Evolutionary conservation across 2,797 vertebrate species (phyloP).

Genomic region (Diceros bicornis): DNA sequence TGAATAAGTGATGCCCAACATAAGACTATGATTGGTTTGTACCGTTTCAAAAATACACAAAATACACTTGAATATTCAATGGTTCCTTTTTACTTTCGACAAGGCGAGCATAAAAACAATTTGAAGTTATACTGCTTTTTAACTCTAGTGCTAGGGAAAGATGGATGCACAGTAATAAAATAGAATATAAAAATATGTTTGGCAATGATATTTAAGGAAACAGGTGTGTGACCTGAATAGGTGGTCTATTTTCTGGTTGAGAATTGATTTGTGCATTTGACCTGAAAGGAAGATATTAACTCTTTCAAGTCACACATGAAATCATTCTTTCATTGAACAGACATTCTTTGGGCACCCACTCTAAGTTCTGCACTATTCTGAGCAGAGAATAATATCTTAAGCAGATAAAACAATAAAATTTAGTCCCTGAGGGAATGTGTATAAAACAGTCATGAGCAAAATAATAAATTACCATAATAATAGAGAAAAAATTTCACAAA

Average conservation of each 20-base stretch:
- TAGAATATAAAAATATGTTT: slow-evolving; percentile 68
- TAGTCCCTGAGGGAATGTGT: not conserved
- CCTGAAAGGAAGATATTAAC: slow-evolving; percentile 63
- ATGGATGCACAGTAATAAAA: slow-evolving; percentile 65
- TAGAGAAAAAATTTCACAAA: slow-evolving; percentile 44
- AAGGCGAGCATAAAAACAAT: slow-evolving; percentile 78
- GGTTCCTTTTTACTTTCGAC: slow-evolving; percentile 72
- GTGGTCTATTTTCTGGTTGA: slow-evolving; percentile 44
- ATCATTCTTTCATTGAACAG: slow-evolving; percentile 26
- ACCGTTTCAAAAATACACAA: slow-evolving; percentile 50
- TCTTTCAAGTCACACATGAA: slow-evolving; percentile 53
- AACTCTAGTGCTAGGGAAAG: slow-evolving; percentile 74
- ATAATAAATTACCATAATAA: slow-evolving; percentile 44
- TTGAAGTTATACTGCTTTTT: slow-evolving; percentile 71
- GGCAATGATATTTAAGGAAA: slow-evolving; percentile 73
- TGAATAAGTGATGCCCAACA: slow-evolving; percentile 15
- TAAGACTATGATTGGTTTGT: slow-evolving; percentile 34
- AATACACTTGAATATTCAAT: slow-evolving; percentile 37
- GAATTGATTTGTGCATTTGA: slow-evolving; percentile 67
- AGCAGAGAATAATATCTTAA: not conserved
- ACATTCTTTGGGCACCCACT: not conserved
- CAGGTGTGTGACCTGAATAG: slow-evolving; percentile 66
- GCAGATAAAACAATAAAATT: slow-evolving; percentile 50
- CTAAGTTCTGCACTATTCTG: not conserved
- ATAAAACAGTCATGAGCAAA: slow-evolving; percentile 20